These are phyloP conservation scores for Agriopis aurantiaria DNA, from an alignment of 2,888 invertebrate species.

Conservation along the genomic window DNA sequence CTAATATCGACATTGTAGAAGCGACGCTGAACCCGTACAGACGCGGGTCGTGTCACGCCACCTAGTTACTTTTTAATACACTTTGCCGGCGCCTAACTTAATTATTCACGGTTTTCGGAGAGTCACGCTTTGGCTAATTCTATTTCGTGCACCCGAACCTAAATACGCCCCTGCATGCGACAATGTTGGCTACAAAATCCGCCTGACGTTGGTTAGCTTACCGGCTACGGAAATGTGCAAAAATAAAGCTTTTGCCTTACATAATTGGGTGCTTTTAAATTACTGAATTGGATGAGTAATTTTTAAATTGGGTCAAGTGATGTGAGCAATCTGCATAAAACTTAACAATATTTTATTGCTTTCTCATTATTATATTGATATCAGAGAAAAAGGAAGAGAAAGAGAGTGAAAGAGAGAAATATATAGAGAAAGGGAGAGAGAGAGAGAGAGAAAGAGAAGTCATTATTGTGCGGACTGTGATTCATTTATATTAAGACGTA, in stretches of 20 bases:
- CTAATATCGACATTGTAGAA: neutral
- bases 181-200: slow-evolving; percentile 21
- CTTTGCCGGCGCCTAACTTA: slow-evolving; percentile 41
- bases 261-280: neutral
- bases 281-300: too few relatives aligned
- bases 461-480: too few relatives aligned
- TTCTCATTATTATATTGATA: too few relatives aligned
- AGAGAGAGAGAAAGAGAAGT: too few relatives aligned
- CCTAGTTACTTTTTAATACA: slow-evolving; percentile 42
- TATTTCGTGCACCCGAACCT: slow-evolving; percentile 36
- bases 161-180: slow-evolving; percentile 29
- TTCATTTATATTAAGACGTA: too few relatives aligned
- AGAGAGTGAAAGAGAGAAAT: too few relatives aligned
- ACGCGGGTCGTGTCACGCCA: slow-evolving; percentile 17
- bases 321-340: too few relatives aligned
- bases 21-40: too few relatives aligned
- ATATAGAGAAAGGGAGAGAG: too few relatives aligned
- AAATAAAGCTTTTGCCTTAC: neutral
- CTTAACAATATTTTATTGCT: too few relatives aligned
- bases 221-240: neutral
- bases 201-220: slow-evolving; percentile 4
- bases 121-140: slow-evolving; percentile 43
- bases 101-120: slow-evolving; percentile 46
- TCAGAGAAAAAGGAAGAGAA: too few relatives aligned
- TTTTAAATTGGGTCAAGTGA: neutral